Base-by-base conservation (phyloP, 2,888 invertebrate genomes). In the Harpalus rubripes region DNA sequence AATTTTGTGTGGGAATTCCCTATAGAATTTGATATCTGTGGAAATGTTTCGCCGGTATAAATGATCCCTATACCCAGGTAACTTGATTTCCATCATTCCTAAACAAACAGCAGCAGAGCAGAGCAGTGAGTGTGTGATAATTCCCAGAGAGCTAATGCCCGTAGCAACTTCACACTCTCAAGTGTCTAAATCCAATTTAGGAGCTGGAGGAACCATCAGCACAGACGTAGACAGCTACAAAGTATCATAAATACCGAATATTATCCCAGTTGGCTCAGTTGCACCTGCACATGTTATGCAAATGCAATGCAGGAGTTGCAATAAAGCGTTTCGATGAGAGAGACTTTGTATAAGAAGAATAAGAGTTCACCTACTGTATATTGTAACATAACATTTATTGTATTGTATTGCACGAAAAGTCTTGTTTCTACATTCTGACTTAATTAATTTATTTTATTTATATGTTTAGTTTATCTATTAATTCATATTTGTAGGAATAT, bases 21-120 rank as follows among this genome's bases (percentile, higher is more conserved):
- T 12, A 52, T 52, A 52, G 44, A 52, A 52, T 52, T 52, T 52
- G 44, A 52, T 52, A 52, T 52, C 44, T 12, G 44, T 52, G 44
- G 44, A 59, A 56, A 59, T 59, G 59, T 59, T 59, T 59, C 59
- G 15, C 59, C n/a, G n/a, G 59, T 59, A 59, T 59, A 59, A 59
- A 59, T 59, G 59, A 59, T 59, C 15, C 59, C 68, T 68, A 68
- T 68, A 68, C 68, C 39, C n/a, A 39, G 39, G 39, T 68, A 68
- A 68, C 68, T 68, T 68, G 68, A 68, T 68, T 68, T 68, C 39
- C 68, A 68, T 68, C 68, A 68, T 68, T 68, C 68, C 68, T 68
- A 68, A 68, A 68, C 68, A 68, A 68, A 68, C 68, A 68, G 4
- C 32, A 32, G 44, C 44, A 52, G 0, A 12, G 44, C 44, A 68